Evolutionary conservation across 2,797 vertebrate genomes (phyloP), one percentile per base, ranked within the genome.

Genomic region (Oreochromis grahami): DNA sequence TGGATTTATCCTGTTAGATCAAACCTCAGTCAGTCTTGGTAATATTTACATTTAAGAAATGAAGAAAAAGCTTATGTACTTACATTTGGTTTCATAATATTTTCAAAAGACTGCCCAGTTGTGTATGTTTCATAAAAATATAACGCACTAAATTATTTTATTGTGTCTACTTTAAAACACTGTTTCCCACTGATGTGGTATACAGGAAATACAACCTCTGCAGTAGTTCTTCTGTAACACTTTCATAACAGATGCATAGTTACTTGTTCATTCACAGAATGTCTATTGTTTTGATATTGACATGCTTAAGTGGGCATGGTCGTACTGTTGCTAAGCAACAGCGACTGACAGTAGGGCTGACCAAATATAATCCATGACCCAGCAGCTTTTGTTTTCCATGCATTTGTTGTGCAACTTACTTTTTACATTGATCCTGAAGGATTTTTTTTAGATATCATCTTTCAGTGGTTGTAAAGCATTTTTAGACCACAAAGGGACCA

Each of bases 321-420:
- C 26, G 29, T 52, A 45, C 36, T 50, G 88, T 85, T 87, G 50
- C 82, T 32, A 56, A 43, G 83, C 77, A 85, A 80, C 83, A 63
- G 15, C 7, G 9, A 52, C 63, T 32, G 21, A 32, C 43, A 74
- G 43, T 34, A 78, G 53, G 21, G 43, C 41, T 36, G 58, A 81
- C 15, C 11, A 2, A 52, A 55, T 60, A 5, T 74, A 7, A 26
- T 32, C 70, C 41, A 9, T 5, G 41, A 72, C n/a, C 68, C 10
- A 19, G 24, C 41, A 72, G 4, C 68, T 17, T 72, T 72, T 43
- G 29, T 1, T 41, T 2, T 7, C 6, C 43, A 50, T 74, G 15
- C 43, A n/a, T 32, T 74, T 50, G 24, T n/a, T 74, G 17, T n/a
- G 10, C 26, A 74, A 48, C 10, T 50, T 50, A 11, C 10, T 50